Conservation (phyloP, 2,888 invertebrate species). For the Rhingia rostrata region DNA sequence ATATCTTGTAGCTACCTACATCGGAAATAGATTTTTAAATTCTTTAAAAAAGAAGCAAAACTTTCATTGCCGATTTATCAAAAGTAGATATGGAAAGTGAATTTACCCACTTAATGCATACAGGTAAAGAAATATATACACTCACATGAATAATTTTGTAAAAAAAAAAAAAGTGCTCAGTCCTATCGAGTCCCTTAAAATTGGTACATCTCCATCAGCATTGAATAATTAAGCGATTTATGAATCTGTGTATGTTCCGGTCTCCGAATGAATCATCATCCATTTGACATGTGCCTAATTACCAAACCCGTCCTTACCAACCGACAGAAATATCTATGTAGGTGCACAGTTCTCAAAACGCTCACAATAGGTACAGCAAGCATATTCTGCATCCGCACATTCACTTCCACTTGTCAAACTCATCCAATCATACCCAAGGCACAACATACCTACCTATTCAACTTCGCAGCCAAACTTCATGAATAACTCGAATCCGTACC, state of each 20-base stretch:
- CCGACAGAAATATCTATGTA: no score
- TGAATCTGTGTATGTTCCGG: not conserved
- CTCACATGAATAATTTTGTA: no score
- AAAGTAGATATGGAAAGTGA: no score
- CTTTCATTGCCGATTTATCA: no score
- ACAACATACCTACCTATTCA: not conserved
- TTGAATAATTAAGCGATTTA: not conserved
- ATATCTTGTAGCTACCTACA: no score
- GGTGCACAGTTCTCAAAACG: not conserved
- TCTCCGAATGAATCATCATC: not conserved
- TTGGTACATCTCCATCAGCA: not conserved
- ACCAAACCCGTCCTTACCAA: not conserved
- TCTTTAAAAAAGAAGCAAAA: no score
- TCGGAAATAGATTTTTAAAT: no score
- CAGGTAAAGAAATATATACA: no score
- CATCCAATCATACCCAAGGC: not conserved
- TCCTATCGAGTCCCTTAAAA: no score
- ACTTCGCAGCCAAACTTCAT: slow-evolving; percentile 34
- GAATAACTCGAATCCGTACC: slow-evolving; percentile 32
- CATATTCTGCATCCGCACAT: not conserved
- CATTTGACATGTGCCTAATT: not conserved
- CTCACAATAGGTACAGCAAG: not conserved
- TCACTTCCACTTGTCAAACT: not conserved
- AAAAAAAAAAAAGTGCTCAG: no score
- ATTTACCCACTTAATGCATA: no score